Conservation (phyloP, 2,888 invertebrate species). For the Ophonus ardosiacus region DNA sequence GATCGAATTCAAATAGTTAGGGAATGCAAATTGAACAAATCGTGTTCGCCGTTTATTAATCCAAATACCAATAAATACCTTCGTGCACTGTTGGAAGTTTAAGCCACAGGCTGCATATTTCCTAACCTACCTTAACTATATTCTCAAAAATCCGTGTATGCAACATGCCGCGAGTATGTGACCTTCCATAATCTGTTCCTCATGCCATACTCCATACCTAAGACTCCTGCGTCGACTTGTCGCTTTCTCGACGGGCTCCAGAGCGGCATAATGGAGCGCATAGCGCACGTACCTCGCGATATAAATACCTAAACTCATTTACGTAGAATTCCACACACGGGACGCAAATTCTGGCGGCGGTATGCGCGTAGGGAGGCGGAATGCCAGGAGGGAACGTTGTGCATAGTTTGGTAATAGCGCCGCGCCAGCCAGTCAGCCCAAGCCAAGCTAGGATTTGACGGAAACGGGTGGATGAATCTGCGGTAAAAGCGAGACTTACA, state of each 20-base stretch:
- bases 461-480: background rate
- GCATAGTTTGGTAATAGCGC: conserved; percentile 57
- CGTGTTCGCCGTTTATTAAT: background rate
- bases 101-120: conserved; percentile 15
- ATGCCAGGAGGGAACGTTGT: conserved; percentile 38
- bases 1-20: too few relatives aligned
- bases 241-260: background rate
- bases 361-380: conserved; percentile 34
- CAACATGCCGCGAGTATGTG: conserved; percentile 16
- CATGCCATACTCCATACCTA: background rate
- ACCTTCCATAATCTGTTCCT: conserved; percentile 23
- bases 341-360: conserved; percentile 56
- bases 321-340: conserved; percentile 60
- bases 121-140: conserved; percentile 15
- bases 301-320: conserved; percentile 62
- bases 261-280: conserved; percentile 53
- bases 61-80: background rate
- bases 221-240: background rate
- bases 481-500: conserved; percentile 7
- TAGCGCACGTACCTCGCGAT: conserved; percentile 59
- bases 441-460: conserved; percentile 16
- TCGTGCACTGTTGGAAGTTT: background rate
- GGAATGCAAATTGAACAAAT: background rate
- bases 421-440: background rate
- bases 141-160: conserved; percentile 17